Conservation (phyloP, 2,797 vertebrate species). For the Danio kyathit region DNA sequence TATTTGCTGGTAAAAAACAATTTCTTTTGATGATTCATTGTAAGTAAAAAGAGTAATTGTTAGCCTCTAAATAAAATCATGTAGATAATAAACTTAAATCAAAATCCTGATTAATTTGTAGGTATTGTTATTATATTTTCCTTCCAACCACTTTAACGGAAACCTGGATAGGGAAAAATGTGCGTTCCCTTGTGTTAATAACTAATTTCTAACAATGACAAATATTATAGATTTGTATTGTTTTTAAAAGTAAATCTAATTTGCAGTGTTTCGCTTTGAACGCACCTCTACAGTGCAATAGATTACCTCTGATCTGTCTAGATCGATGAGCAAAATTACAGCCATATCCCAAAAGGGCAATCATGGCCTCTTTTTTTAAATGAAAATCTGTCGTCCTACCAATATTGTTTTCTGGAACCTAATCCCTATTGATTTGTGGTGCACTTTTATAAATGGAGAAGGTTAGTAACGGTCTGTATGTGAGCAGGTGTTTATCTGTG, state of each 20-base stretch:
- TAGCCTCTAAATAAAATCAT: not conserved
- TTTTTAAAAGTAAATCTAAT: slow-evolving; percentile 41
- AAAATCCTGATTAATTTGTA: not conserved
- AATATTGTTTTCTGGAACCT: slow-evolving; percentile 76
- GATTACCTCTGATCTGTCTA: slow-evolving; percentile 70
- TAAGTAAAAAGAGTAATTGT: not conserved
- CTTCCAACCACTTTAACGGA: too few relatives aligned
- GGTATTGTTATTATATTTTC: not conserved
- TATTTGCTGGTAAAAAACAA: not conserved
- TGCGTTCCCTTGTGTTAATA: not conserved
- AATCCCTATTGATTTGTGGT: slow-evolving; percentile 81
- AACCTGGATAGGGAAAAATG: not conserved
- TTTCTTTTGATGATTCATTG: not conserved
- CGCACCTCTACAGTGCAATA: slow-evolving; percentile 50
- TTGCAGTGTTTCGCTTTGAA: slow-evolving; percentile 64
- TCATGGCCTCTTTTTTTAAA: slow-evolving; percentile 74
- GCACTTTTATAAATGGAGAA: slow-evolving; percentile 81
- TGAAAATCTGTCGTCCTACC: slow-evolving; percentile 73
- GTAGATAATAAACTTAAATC: not conserved
- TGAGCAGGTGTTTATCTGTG: slow-evolving; percentile 4
- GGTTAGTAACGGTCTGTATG: slow-evolving; percentile 61
- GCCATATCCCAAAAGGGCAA: slow-evolving; percentile 72
- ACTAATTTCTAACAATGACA: not conserved
- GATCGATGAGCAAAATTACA: slow-evolving; percentile 79
- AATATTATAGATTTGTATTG: slow-evolving; percentile 44